These are phyloP conservation scores for Pagrus major DNA, from an alignment of 2,113 vertebrate species.

Conservation along the genomic window DNA sequence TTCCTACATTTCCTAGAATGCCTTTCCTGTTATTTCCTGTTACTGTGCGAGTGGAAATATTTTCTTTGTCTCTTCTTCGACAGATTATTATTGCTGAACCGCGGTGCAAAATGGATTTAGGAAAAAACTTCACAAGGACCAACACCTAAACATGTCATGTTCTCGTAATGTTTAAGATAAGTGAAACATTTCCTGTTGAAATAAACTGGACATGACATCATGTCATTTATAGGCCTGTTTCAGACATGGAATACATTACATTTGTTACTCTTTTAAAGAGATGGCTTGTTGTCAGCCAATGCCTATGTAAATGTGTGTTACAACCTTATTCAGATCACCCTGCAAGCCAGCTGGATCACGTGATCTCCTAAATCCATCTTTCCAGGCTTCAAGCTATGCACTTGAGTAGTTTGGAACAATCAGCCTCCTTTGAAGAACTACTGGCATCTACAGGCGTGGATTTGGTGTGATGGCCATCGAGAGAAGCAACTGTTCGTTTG, in stretches of 20 bases:
- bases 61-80: constrained; percentile 16
- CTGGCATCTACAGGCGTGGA: no score
- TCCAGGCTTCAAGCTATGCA: no score
- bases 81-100: not conserved
- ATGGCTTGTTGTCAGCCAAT: not conserved
- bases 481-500: no score
- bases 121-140: not conserved
- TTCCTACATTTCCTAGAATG: constrained; percentile 44
- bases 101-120: not conserved
- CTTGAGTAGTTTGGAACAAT: no score
- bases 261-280: not conserved
- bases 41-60: constrained; percentile 15
- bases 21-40: constrained; percentile 33
- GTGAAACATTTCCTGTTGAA: not conserved
- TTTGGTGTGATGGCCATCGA: no score
- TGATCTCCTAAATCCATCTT: no score
- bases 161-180: not conserved
- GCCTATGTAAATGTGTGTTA: not conserved
- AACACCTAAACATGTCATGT: not conserved
- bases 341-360: no score
- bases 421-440: no score
- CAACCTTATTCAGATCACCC: not conserved
- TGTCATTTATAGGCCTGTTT: not conserved
- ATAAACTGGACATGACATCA: not conserved
- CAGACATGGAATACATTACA: not conserved